Base-by-base conservation (phyloP, 2,113 vertebrate species). In the Tringa solitaria region DNA sequence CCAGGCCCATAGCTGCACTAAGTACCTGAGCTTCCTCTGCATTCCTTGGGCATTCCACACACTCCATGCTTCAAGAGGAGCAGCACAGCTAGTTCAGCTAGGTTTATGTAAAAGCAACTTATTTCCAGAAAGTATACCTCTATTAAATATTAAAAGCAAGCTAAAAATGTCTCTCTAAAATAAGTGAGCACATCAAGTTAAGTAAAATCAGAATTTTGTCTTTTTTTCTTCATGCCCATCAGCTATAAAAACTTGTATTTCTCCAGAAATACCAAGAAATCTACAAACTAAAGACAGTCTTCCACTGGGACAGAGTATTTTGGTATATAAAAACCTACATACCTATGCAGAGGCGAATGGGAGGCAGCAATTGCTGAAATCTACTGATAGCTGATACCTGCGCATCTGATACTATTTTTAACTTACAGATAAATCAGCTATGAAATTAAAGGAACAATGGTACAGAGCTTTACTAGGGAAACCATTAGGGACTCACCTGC, bases 41-140 rank as follows among this genome's bases (percentile, higher is more conserved):
- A 96, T 94, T 95, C 95, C 84, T 91, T 59, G 79, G 45, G 65
- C 95, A 95, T 96, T 96, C 95, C 96, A 75, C 41, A 70, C 73
- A 54, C 84, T 80, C 78, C 54, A 19, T 18, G 78, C 46, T 74
- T 54, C 48, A 51, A 74, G 68, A 88, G 68, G 45, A 83, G 50
- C 12, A 3, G 69, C 41, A 53, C 69, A 82, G 84, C 73, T 90
- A 63, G 48, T 76, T 82, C 88, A 85, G 45, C 82, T 59, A 69
- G 45, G 77, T 89, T 96, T 89, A 89, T 35, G 53, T 69, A 89
- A 94, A 94, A 89, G 28, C 39, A 82, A 73, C 22, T 72, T 76
- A 75, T 32, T 94, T 89, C 27, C 77, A 95, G 74, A 89, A 94
- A 94, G 50, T 9, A 68, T 8, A 84, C 23, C 43, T 56, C 14